A percentile compares a stretch with the other conserved stretches of the same genome.
phyloP scores from a whole-genome alignment of 2,113 vertebrate genomes.

The Brachyistius frenatus region DNA sequence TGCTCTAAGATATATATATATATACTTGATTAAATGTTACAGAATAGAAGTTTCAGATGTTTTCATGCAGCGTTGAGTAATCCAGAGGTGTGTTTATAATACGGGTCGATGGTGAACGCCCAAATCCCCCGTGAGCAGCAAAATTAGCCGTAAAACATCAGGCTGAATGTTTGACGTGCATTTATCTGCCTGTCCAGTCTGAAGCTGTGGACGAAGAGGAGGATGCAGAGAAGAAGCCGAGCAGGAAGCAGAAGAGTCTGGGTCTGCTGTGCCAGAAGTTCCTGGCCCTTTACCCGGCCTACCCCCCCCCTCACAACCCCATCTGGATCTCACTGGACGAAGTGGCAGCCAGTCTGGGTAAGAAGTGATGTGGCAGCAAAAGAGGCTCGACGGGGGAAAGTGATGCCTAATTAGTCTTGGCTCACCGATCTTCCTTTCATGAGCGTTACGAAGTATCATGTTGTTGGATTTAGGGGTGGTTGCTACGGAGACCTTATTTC shows the following conservation, averaged over 20 bases:
- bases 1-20: no score
- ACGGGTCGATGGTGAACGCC: no score
- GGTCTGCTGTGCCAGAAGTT: slow-evolving; percentile 96
- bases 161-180: not conserved
- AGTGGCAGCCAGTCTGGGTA: slow-evolving; percentile 92
- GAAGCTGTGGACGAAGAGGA: slow-evolving; percentile 85
- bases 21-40: no score
- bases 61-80: no score
- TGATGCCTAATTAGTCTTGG: not conserved
- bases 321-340: slow-evolving; percentile 95
- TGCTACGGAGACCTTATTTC: slow-evolving; percentile 28
- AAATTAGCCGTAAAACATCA: no score
- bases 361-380: slow-evolving; percentile 12
- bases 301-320: slow-evolving; percentile 87
- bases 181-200: slow-evolving; percentile 76
- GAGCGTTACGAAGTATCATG: slow-evolving; percentile 10
- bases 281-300: slow-evolving; percentile 93
- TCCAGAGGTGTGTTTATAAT: no score
- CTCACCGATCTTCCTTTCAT: slow-evolving; percentile 1
- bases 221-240: slow-evolving; percentile 90
- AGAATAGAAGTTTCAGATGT: no score
- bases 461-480: slow-evolving; percentile 17
- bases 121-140: no score
- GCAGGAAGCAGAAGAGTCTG: slow-evolving; percentile 97
- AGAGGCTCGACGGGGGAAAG: not conserved